Evolutionary conservation across 1,140 invertebrate genomes (phyloP).

Genomic region (Galleria mellonella): DNA sequence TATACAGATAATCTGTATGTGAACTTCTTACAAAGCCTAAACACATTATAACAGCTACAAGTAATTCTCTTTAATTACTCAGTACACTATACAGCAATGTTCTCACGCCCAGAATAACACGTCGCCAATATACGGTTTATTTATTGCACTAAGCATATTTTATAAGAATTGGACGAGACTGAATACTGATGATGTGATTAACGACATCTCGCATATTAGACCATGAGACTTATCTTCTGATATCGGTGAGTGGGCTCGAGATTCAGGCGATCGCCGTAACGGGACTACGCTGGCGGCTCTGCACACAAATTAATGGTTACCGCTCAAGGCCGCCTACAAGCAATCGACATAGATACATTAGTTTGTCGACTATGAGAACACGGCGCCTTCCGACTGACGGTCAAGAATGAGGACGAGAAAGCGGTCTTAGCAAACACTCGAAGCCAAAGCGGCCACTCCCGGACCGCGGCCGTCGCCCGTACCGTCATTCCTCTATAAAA

Average conservation of each 20-base stretch:
- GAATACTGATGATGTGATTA: too few relatives aligned
- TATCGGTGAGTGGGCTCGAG: slow-evolving; percentile 36
- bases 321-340: slow-evolving; percentile 68
- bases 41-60: too few relatives aligned
- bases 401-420: slow-evolving; percentile 61
- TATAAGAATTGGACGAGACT: too few relatives aligned
- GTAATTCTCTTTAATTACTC: too few relatives aligned
- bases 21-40: not conserved
- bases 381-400: slow-evolving; percentile 42
- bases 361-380: slow-evolving; percentile 61
- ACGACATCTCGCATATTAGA: not conserved
- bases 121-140: not conserved
- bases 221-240: slow-evolving; percentile 23
- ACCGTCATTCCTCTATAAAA: slow-evolving; percentile 16
- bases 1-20: slow-evolving; percentile 8
- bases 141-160: not conserved
- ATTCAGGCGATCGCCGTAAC: slow-evolving; percentile 58
- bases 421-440: slow-evolving; percentile 32
- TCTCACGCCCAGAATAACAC: too few relatives aligned
- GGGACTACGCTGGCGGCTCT: slow-evolving; percentile 49
- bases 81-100: too few relatives aligned
- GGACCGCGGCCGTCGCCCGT: slow-evolving; percentile 1
- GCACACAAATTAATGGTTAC: slow-evolving; percentile 67
- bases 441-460: slow-evolving; percentile 18
- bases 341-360: slow-evolving; percentile 68